Evolutionary conservation across 2,113 vertebrate species (phyloP), one percentile per base, ranked within the genome.

Genomic region (Dicrurus megarhynchus): DNA sequence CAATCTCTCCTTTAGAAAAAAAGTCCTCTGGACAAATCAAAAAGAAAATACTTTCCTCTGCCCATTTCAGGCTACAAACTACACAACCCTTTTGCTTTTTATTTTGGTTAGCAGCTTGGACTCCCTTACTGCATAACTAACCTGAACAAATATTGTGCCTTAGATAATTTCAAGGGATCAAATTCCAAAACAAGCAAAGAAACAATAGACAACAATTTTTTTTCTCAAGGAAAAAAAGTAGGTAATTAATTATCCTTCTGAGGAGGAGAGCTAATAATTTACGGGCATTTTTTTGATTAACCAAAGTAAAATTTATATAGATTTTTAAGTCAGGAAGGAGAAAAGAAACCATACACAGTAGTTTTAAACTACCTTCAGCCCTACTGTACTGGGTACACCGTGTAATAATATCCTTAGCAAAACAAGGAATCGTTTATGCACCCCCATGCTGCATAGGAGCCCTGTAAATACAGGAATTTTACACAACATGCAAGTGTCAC

Each of bases 21-120:
- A 73, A 68, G 4, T 7, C 17, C 46, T 60, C n/a, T 80, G 61
- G n/a, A 73, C 37, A 94, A 80, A 76, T 50, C 7, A 79, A 73
- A 91, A 89, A 80, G 65, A 82, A 91, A 94, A 92, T 46, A 67
- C 13, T 53, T 94, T 68, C 13, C 33, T 92, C 60, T 81, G 10
- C 35, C 41, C 37, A 30, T 82, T 76, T 88, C 56, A 86, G 79
- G 17, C 52, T 78, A 47, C 15, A 69, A 89, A 78, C 42, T 74
- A 70, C 71, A 78, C 32, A 85, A 75, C 16, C 35, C 8, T 16
- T 57, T 80, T 70, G 56, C 64, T 92, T 93, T 95, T 93, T 94
- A 76, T 96, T 97, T 96, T 96, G 50, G 27, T 92, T 96, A 93
- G 94, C 83, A 95, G 95, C 69, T 97, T 97, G 85, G 85, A 81